phyloP scores from a whole-genome alignment of 2,113 vertebrate genomes.

The Oncorhynchus masou region DNA sequence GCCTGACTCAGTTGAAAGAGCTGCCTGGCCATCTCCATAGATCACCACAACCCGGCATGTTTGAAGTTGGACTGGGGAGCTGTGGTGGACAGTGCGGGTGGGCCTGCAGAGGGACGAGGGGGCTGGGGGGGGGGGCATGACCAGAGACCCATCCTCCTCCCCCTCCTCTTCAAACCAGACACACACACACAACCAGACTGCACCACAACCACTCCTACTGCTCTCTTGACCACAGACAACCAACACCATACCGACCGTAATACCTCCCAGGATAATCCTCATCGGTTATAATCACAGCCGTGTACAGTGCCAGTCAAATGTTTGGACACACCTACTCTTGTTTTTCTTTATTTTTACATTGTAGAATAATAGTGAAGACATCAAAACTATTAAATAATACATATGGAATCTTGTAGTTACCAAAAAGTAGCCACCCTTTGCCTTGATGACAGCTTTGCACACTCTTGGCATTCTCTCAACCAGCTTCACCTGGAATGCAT shows the following conservation, averaged over 20 bases:
- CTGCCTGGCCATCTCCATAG: conserved; percentile 66
- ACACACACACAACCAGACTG: conserved; percentile 19
- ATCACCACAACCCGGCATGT: conserved; percentile 71
- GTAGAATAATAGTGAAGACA: too few relatives aligned
- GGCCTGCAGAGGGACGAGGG: conserved; percentile 10
- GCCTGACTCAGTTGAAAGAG: conserved; percentile 71
- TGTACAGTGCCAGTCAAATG: too few relatives aligned
- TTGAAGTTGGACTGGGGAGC: conserved; percentile 62
- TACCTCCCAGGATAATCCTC: too few relatives aligned
- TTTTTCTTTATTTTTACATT: too few relatives aligned
- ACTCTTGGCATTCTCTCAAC: too few relatives aligned
- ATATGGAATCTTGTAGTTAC: too few relatives aligned
- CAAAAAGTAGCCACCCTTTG: too few relatives aligned
- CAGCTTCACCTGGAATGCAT: too few relatives aligned
- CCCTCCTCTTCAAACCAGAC: conserved; percentile 1
- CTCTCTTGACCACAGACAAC: conserved; percentile 61
- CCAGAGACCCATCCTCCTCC: conserved; percentile 38
- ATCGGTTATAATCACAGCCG: too few relatives aligned
- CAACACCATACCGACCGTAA: conserved; percentile 10
- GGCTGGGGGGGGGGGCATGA: conserved; percentile 5
- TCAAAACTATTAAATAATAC: too few relatives aligned
- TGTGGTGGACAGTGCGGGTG: conserved; percentile 53
- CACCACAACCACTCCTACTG: conserved; percentile 29
- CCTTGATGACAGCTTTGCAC: too few relatives aligned
- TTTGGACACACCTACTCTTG: too few relatives aligned